Base-by-base conservation (phyloP, 2,888 invertebrate species). In the Eupithecia exiguata region DNA sequence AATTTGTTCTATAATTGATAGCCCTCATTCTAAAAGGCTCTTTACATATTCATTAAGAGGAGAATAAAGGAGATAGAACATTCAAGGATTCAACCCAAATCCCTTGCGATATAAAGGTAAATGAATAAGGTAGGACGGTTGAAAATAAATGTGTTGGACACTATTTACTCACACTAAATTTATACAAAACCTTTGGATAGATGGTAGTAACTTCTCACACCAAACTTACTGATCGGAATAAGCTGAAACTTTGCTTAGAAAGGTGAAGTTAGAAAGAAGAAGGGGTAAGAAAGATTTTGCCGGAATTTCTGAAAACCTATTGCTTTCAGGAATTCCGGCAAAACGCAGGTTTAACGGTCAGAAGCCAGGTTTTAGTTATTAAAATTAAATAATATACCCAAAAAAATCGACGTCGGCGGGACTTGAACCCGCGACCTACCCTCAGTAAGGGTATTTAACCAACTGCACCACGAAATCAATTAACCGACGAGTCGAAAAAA, bases 11-110 rank as follows among this genome's bases (percentile, higher is more conserved):
- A 71, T 72, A 79, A 79, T 77, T 75, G 69, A 79, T 79, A 70
- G 71, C 65, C 53, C 36, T 62, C 63, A 70, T 62, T 36, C 68
- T 74, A 72, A 76, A 76, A 79, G 79, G 72, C 70, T 75, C 72
- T 72, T 77, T 77, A 76, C 77, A 78, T 78, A 79, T 78, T 75
- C 75, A 79, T 79, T 78, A 78, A 61, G 74, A 70, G 25, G 25
- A 72, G 74, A 79, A 77, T 71, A 76, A 79, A 77, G 79, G 68
- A 74, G 74, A 78, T 74, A 62, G 69, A 75, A 77, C 25, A 58
- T 58, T 25, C 9, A 14, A 25, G 14, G 25, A 58, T 58, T 58
- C 25, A 25, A 58, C 58, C 58, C 58, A 21, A 58, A 58, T 14
- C 58, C 25, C 12, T 14, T 12, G 25, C 58, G 58, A 25, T 14